Evolutionary conservation across 2,113 vertebrate species (phyloP).

Genomic region (Urocitellus parryii): DNA sequence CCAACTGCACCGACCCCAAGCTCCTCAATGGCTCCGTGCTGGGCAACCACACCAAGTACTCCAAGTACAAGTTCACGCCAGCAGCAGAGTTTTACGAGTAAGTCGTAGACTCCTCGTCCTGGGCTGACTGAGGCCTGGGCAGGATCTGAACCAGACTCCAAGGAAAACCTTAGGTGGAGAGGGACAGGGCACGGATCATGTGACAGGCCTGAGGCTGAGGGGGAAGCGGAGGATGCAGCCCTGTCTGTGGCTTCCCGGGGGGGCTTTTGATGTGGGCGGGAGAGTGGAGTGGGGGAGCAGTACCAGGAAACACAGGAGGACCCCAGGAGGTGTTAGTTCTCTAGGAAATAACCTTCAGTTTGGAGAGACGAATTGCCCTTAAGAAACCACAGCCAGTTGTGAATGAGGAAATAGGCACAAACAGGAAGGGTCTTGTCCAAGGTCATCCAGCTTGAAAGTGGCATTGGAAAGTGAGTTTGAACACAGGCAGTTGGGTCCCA

Average conservation of each 20-base stretch:
- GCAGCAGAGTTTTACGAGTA: slow-evolving; percentile 98
- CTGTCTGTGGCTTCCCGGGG: rapidly evolving
- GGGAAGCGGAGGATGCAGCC: background rate
- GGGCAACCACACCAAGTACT: slow-evolving; percentile 92
- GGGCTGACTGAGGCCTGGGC: background rate
- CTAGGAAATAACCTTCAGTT: background rate
- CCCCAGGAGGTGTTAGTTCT: background rate
- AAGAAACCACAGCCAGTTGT: background rate
- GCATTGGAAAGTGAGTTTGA: background rate
- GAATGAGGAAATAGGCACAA: background rate
- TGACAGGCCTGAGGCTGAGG: background rate
- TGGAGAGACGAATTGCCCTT: background rate
- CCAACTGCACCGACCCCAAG: slow-evolving; percentile 93
- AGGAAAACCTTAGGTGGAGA: background rate
- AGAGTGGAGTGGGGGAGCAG: background rate
- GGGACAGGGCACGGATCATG: rapidly evolving
- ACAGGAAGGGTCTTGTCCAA: background rate
- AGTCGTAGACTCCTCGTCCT: slow-evolving; percentile 84
- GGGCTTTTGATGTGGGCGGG: background rate
- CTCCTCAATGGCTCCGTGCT: slow-evolving; percentile 90
- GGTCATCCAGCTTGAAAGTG: background rate
- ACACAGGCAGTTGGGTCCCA: background rate
- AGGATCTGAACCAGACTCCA: background rate
- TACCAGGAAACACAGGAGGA: background rate
- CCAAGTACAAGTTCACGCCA: slow-evolving; percentile 96